A percentile compares a stretch with the other conserved stretches of the same genome.
These are phyloP conservation scores for Caenorhabditis imperialis DNA, from an alignment of 2,888 invertebrate species.

Conservation along the genomic window DNA sequence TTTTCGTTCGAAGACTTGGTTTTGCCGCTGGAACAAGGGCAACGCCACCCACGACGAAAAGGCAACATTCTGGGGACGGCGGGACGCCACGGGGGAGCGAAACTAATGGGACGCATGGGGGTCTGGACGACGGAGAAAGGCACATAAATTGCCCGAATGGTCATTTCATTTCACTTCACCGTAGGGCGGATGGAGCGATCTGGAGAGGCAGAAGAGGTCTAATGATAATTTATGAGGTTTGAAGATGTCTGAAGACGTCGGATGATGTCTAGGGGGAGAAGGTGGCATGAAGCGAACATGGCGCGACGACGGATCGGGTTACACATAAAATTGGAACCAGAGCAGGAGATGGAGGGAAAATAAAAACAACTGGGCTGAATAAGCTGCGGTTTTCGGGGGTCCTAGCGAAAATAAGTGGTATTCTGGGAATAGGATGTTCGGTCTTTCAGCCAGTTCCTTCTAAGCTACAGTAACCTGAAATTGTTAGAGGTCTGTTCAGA, in stretches of 20 bases:
- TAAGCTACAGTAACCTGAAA: too few species aligned
- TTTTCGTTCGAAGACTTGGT: neutral
- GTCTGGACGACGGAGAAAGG: constrained; percentile 25
- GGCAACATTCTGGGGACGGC: constrained; percentile 20
- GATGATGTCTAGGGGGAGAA: constrained; percentile 9
- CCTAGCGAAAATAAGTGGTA: neutral
- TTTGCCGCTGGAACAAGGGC: neutral
- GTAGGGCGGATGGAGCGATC: constrained; percentile 3
- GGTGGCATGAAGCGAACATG: too few species aligned
- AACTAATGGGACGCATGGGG: constrained; percentile 35
- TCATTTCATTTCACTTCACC: constrained; percentile 28
- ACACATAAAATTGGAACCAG: constrained; percentile 35
- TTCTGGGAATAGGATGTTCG: too few species aligned
- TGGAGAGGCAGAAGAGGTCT: neutral
- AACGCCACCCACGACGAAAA: constrained; percentile 28
- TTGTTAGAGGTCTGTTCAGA: too few species aligned
- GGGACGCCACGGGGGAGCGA: constrained; percentile 1
- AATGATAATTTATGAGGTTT: constrained; percentile 41
- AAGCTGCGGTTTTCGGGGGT: neutral
- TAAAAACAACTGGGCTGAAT: constrained; percentile 29
- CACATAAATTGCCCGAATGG: constrained; percentile 22
- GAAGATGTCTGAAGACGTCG: neutral
- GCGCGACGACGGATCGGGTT: constrained; percentile 12
- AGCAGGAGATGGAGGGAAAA: constrained; percentile 1
- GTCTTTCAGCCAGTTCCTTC: too few species aligned